Evolutionary conservation across 2,113 vertebrate species (phyloP).

Genomic region (Malurus elegans): DNA sequence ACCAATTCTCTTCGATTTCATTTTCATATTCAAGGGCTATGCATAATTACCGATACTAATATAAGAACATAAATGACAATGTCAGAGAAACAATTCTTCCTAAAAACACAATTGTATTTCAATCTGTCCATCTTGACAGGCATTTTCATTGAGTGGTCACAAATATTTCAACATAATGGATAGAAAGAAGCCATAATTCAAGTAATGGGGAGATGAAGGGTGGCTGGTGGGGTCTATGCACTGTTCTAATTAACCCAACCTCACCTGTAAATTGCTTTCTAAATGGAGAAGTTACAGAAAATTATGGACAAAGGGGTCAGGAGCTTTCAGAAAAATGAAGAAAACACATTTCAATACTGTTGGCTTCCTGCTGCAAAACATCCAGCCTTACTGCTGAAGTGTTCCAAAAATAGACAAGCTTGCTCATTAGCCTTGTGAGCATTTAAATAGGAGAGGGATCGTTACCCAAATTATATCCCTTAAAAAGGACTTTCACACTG

Average conservation of each 20-base stretch:
- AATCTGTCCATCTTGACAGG: not conserved
- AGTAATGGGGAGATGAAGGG: not conserved
- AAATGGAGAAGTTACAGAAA: not conserved
- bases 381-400: constrained; percentile 52
- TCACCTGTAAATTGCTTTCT: constrained; percentile 16
- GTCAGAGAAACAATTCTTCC: not conserved
- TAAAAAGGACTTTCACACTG: constrained; percentile 64
- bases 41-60: not conserved
- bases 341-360: constrained; percentile 17
- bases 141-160: not conserved
- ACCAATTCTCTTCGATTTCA: not conserved
- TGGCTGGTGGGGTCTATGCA: not conserved
- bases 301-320: not conserved
- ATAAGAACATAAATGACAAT: not conserved
- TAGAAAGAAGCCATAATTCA: not conserved
- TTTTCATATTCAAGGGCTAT: not conserved
- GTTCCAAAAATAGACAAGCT: constrained; percentile 64
- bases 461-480: constrained; percentile 70
- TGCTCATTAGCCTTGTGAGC: constrained; percentile 73
- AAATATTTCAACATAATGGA: not conserved
- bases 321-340: not conserved
- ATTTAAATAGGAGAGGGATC: constrained; percentile 66
- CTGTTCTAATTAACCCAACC: not conserved
- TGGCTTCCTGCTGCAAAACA: constrained; percentile 59
- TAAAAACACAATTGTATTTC: not conserved